A percentile compares a stretch with the other conserved stretches of the same genome.
Conservation (phyloP, 1,140 invertebrate genomes). For the Drosophila ohnishii region DNA sequence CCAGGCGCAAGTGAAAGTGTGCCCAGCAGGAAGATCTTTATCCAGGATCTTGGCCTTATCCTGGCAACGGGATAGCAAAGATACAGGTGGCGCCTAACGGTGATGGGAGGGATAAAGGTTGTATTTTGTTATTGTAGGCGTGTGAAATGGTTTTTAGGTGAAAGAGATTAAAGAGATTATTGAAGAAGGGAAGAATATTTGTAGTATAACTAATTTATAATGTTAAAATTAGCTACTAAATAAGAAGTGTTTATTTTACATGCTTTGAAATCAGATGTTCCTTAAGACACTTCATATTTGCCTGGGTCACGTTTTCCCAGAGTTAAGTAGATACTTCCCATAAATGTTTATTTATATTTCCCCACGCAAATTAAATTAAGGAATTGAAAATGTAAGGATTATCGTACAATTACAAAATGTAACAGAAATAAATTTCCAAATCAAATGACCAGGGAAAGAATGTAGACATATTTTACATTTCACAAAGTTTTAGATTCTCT, state of each 20-base stretch:
- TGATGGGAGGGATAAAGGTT: conserved; percentile 10
- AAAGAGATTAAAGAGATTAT: background rate
- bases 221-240: background rate
- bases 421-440: background rate
- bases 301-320: background rate
- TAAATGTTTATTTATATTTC: too few species aligned
- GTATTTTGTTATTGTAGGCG: conserved; percentile 4
- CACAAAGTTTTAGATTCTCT: background rate
- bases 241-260: background rate
- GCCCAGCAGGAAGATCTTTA: conserved; percentile 38
- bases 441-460: background rate
- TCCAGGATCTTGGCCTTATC: conserved; percentile 20
- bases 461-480: background rate
- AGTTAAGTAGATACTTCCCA: background rate
- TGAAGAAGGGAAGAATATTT: background rate
- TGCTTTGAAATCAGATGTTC: background rate
- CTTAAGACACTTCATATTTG: background rate
- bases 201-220: background rate
- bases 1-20: conserved; percentile 62
- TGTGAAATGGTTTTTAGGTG: conserved; percentile 12
- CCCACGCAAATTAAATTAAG: background rate
- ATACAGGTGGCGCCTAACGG: conserved; percentile 49
- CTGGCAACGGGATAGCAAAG: conserved; percentile 20
- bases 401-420: background rate
- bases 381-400: background rate